These are phyloP conservation scores for Chrysaora quinquecirrha DNA, from an alignment of 30 jellyfish, hydroid and myxozoan species.

Conservation along the genomic window DNA sequence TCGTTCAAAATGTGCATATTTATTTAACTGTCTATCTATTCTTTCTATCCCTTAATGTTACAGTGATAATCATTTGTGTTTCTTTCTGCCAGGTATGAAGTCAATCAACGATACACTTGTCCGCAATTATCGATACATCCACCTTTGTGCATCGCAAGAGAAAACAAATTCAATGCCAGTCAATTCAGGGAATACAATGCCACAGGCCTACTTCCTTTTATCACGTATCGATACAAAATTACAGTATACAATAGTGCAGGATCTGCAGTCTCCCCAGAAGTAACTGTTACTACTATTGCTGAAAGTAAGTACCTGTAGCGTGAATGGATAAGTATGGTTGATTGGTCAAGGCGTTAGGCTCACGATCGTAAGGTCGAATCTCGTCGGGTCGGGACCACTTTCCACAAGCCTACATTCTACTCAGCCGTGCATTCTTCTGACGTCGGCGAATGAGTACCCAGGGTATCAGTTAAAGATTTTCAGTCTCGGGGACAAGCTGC, in stretches of 20 bases:
- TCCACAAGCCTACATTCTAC: no score
- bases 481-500: no score
- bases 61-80: no score
- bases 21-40: neutral
- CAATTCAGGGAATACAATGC: slow-evolving; percentile 17
- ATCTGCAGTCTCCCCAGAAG: slow-evolving; percentile 60
- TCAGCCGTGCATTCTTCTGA: no score
- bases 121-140: slow-evolving; percentile 90
- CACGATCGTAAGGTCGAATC: no score
- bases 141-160: slow-evolving; percentile 27
- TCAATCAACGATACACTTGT: slow-evolving; percentile 55
- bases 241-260: slow-evolving; percentile 83
- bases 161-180: slow-evolving; percentile 30
- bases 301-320: slow-evolving; percentile 58
- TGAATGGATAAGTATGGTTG: neutral
- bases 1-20: no score
- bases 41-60: neutral
- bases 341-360: neutral
- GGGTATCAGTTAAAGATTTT: no score
- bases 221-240: slow-evolving; percentile 45
- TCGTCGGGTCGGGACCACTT: no score
- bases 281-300: slow-evolving; percentile 59
- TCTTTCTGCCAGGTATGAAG: slow-evolving; percentile 79
- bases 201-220: slow-evolving; percentile 74
- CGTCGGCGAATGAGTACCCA: no score